Evolutionary conservation across 2,888 invertebrate genomes (phyloP).

Genomic region (Zaprionus bogoriensis): DNA sequence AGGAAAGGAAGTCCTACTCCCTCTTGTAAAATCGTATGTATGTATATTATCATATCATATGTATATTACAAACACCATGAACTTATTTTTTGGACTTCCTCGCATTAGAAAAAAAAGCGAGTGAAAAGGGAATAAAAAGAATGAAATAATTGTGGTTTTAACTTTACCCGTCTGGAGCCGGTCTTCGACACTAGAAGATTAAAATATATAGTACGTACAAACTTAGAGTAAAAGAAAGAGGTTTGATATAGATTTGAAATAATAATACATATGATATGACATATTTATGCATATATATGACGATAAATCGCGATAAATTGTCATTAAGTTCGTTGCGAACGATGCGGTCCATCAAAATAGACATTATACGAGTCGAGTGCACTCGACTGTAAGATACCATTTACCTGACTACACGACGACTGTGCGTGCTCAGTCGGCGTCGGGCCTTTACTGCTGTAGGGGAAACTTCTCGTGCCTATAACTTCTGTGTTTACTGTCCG

Average conservation of each 20-base stretch:
- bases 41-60: no score
- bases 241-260: no score
- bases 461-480: no score
- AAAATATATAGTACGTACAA: neutral
- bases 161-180: slow-evolving; percentile 3
- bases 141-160: slow-evolving; percentile 2
- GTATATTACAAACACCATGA: neutral
- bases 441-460: no score
- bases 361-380: slow-evolving; percentile 34
- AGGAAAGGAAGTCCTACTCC: no score
- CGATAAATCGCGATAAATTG: slow-evolving; percentile 39
- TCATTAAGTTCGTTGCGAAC: slow-evolving; percentile 66
- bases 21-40: no score
- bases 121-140: neutral
- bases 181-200: slow-evolving; percentile 2
- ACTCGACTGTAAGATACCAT: no score
- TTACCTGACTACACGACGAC: no score
- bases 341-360: slow-evolving; percentile 23
- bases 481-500: no score
- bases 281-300: no score
- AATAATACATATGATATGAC: no score
- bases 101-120: neutral
- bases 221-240: neutral
- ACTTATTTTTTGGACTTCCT: neutral
- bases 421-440: no score